These are phyloP conservation scores for Cataglyphis cursor DNA, from an alignment of 2,888 invertebrate genomes.

Conservation along the genomic window DNA sequence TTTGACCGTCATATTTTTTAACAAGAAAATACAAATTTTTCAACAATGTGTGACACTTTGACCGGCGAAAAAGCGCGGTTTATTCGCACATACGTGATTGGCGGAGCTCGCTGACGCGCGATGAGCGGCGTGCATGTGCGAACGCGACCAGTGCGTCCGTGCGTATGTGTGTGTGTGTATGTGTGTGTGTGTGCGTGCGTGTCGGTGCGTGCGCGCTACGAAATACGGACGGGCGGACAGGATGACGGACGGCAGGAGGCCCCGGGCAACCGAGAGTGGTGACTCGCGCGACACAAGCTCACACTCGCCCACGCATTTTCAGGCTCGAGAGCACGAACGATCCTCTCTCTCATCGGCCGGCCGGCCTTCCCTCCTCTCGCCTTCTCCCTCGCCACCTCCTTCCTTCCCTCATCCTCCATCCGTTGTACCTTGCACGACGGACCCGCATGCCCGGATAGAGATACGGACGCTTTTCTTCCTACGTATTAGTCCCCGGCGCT, in stretches of 20 bases:
- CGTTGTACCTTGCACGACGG: conserved; percentile 14
- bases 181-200: conserved; percentile 58
- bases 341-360: conserved; percentile 40
- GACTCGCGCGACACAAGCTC: conserved; percentile 84
- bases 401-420: background rate
- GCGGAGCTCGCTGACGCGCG: conserved; percentile 59
- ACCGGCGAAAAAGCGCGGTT: conserved; percentile 74
- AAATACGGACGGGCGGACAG: conserved; percentile 85
- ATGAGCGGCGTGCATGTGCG: conserved; percentile 15
- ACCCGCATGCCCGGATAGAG: conserved; percentile 25
- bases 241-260: conserved; percentile 85
- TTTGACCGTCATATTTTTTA: no score
- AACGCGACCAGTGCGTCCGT: conserved; percentile 25
- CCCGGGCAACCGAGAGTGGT: conserved; percentile 82
- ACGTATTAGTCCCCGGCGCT: conserved; percentile 11
- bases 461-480: conserved; percentile 5
- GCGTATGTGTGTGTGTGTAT: conserved; percentile 38
- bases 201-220: conserved; percentile 62
- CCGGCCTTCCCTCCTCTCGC: conserved; percentile 7
- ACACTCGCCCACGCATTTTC: conserved; percentile 82
- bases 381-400: background rate
- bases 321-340: conserved; percentile 51
- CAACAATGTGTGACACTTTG: conserved; percentile 61
- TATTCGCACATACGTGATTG: conserved; percentile 63
- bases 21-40: no score